Percentiles rank a stretch among this genome's conserved stretches.
phyloP scores from a whole-genome alignment of 37 sponge, comb jelly and placozoan species.

The Beroe ovata region DNA sequence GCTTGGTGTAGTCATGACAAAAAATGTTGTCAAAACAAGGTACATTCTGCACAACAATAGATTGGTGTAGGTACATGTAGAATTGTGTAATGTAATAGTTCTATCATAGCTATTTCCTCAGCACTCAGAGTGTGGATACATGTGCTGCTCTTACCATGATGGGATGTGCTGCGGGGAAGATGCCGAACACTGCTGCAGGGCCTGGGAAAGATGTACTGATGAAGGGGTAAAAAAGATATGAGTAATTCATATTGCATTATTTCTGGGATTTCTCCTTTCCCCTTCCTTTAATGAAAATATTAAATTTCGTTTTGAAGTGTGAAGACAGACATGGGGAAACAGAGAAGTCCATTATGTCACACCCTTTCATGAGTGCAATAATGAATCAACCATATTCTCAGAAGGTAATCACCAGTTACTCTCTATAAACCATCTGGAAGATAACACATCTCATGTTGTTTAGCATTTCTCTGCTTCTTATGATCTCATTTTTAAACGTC shows the following conservation, averaged over 20 bases:
- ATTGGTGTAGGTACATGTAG: too few relatives aligned
- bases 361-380: background rate
- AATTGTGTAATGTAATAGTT: background rate
- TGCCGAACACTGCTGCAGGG: background rate
- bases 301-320: too few relatives aligned
- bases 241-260: too few relatives aligned
- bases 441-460: too few relatives aligned
- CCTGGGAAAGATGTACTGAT: background rate
- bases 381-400: background rate
- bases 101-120: background rate
- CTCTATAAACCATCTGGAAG: background rate
- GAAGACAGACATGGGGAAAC: too few relatives aligned
- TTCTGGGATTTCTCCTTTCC: too few relatives aligned
- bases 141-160: conserved; percentile 21
- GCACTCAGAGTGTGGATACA: conserved; percentile 7
- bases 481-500: too few relatives aligned
- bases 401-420: background rate
- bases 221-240: background rate
- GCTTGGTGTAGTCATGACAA: background rate
- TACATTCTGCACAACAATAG: too few relatives aligned
- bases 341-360: too few relatives aligned
- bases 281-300: too few relatives aligned
- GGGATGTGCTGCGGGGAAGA: conserved; percentile 17
- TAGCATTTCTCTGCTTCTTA: too few relatives aligned
- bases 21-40: conserved; percentile 6